A percentile compares a stretch with the other conserved stretches of the same genome.
These are phyloP conservation scores for Mungos mungo DNA, from an alignment of 2,113 vertebrate species.

Conservation along the genomic window DNA sequence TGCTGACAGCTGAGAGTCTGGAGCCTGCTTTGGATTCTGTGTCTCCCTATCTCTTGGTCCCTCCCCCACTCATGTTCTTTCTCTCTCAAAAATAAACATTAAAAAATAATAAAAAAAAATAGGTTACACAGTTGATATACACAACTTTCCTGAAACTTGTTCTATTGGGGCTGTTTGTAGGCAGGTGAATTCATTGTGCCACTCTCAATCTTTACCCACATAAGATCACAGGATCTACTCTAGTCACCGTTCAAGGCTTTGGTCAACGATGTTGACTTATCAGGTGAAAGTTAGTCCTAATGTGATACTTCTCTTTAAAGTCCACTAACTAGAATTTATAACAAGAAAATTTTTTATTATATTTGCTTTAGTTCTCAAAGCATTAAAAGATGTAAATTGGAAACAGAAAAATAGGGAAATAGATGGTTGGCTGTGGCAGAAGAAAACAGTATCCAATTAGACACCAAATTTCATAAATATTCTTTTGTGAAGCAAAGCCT, in stretches of 20 bases:
- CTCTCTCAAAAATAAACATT: no score
- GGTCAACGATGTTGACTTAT: background rate
- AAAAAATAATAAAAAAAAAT: background rate
- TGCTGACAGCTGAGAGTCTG: no score
- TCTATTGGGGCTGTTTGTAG: background rate
- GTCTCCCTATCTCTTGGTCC: no score
- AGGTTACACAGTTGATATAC: background rate
- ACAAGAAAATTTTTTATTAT: background rate
- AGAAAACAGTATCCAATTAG: background rate
- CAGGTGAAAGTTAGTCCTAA: background rate
- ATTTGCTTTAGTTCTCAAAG: background rate
- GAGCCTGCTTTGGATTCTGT: no score
- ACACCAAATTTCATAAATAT: background rate
- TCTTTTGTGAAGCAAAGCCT: background rate
- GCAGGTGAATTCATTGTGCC: background rate
- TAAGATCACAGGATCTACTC: background rate
- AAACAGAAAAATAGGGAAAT: background rate
- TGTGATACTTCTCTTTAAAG: background rate
- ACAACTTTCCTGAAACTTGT: background rate
- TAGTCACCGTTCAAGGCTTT: background rate
- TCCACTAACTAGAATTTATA: background rate
- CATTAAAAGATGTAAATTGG: background rate
- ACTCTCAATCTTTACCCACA: background rate
- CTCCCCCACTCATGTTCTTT: no score
- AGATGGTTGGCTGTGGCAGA: background rate